Conservation (phyloP, 92 coral and sea anemone species). For the Desmophyllum pertusum region DNA sequence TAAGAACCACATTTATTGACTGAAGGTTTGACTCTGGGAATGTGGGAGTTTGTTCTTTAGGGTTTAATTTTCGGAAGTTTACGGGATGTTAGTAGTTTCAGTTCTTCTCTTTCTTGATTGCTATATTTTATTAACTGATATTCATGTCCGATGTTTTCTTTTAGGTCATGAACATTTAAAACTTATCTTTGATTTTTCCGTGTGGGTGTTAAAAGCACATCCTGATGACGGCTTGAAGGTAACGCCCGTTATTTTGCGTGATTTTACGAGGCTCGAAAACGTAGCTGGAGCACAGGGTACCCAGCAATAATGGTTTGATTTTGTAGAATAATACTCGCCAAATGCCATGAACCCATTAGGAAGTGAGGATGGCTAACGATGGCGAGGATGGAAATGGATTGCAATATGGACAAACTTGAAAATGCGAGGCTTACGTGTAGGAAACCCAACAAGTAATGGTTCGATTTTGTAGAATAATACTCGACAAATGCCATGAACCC, state of each 20-base stretch:
- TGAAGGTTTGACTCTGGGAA: no score
- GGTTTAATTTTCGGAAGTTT: no score
- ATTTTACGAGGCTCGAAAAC: neutral
- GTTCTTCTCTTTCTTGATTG: neutral
- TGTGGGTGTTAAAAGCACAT: conserved; percentile 97
- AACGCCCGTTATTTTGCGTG: neutral
- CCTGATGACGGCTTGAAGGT: conserved; percentile 98
- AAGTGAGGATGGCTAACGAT: neutral
- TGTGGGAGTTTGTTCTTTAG: no score
- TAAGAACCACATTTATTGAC: no score
- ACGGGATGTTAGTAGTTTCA: neutral
- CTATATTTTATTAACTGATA: neutral
- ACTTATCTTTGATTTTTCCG: conserved; percentile 93
- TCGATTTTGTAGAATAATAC: neutral
- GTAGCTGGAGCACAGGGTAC: neutral
- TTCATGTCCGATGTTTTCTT: conserved; percentile 3
- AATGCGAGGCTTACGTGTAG: neutral
- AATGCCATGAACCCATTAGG: neutral
- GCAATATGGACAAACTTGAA: neutral
- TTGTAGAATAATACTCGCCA: neutral
- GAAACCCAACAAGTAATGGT: neutral
- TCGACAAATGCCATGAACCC: neutral
- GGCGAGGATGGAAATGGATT: neutral
- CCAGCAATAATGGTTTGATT: neutral
- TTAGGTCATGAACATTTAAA: conserved; percentile 87